Conservation (phyloP, 2,797 vertebrate species). For the Coranthus polyacanthus region DNA sequence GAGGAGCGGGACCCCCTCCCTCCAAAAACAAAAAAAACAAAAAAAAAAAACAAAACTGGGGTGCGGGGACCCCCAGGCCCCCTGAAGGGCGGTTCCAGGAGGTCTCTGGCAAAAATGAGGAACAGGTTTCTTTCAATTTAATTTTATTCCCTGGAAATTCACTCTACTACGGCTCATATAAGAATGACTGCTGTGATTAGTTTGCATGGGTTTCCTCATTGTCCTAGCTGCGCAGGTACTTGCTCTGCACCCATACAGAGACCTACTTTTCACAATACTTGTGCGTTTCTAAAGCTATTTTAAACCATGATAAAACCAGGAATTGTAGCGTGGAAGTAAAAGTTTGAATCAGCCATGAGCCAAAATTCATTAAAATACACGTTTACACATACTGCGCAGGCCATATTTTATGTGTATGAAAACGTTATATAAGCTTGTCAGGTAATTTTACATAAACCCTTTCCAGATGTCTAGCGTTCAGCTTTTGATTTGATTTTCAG, state of each 20-base stretch:
- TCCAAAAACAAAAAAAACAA: not conserved
- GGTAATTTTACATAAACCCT: not conserved
- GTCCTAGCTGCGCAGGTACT: conserved; percentile 13
- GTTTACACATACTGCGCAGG: not conserved
- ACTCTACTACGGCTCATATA: conserved; percentile 32
- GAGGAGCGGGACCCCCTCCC: conserved; percentile 2
- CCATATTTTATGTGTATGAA: not conserved
- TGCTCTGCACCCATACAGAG: not conserved
- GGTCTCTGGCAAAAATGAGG: conserved; percentile 52
- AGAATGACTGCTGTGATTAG: conserved; percentile 50
- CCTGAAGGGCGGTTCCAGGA: conserved; percentile 51
- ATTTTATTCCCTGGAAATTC: conserved; percentile 60
- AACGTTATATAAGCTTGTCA: conserved; percentile 5
- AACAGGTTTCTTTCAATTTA: conserved; percentile 66
- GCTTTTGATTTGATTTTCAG: conserved; percentile 19
- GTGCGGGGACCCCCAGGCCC: conserved; percentile 50
- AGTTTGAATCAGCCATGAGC: no score
- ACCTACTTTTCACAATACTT: not conserved
- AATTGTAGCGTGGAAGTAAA: no score
- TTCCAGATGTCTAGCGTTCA: conserved; percentile 26
- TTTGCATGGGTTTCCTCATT: conserved; percentile 16
- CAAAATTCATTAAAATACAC: not conserved
- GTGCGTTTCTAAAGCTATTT: conserved; percentile 6
- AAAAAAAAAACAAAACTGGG: not conserved
- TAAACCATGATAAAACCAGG: no score